Percentiles rank a stretch among this genome's conserved stretches.
Evolutionary conservation across 2,797 vertebrate genomes (phyloP).

Genomic region (Eleutherodactylus coqui): DNA sequence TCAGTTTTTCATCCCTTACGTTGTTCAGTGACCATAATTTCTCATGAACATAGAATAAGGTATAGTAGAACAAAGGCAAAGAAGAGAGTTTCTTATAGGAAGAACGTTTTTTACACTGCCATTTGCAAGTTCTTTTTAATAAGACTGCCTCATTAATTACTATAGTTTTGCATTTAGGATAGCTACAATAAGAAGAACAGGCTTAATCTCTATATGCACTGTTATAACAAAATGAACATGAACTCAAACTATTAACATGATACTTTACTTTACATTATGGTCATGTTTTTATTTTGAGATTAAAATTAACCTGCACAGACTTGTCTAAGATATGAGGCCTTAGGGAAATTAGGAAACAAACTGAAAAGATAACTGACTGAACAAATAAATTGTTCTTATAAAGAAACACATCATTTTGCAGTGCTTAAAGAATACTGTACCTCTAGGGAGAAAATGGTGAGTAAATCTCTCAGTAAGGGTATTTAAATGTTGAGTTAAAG

Average conservation of each 20-base stretch:
- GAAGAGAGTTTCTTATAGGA: too few species aligned
- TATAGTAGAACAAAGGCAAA: too few species aligned
- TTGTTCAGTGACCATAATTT: too few species aligned
- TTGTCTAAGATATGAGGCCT: conserved; percentile 35
- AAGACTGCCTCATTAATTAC: not conserved
- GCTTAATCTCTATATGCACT: not conserved
- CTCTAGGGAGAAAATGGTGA: conserved; percentile 45
- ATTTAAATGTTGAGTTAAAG: conserved; percentile 50
- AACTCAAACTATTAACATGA: conserved; percentile 24
- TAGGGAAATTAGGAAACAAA: conserved; percentile 43
- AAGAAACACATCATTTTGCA: conserved; percentile 44
- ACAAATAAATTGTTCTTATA: conserved; percentile 50
- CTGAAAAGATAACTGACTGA: conserved; percentile 40
- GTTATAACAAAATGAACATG: conserved; percentile 6
- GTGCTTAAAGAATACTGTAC: conserved; percentile 43
- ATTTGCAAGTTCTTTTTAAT: not conserved
- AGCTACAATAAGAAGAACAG: not conserved
- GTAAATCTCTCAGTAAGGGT: conserved; percentile 37
- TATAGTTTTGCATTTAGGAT: not conserved
- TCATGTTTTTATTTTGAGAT: conserved; percentile 32
- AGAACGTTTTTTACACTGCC: too few species aligned
- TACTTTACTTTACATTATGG: conserved; percentile 38
- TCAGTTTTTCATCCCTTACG: too few species aligned
- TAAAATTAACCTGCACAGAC: conserved; percentile 35
- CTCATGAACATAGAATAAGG: too few species aligned